Base-by-base conservation (phyloP, 2,888 invertebrate genomes). In the Mesoligia furuncula region DNA sequence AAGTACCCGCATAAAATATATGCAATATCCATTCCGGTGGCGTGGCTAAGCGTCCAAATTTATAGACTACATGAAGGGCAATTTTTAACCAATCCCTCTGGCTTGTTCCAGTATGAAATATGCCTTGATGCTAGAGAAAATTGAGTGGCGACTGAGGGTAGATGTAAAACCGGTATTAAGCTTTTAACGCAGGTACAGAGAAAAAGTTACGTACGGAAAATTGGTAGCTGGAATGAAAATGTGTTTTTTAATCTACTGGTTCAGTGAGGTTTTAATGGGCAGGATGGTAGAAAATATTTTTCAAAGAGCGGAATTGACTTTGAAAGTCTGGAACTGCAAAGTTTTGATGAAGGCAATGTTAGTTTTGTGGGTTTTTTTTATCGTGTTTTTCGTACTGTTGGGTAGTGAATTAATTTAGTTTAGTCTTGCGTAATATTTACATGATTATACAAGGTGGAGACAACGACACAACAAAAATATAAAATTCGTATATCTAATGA, bases 81-180 rank as follows among this genome's bases (percentile, higher is more conserved):
- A 95, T 95, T 95, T 95, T 95, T 94, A 94, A 92, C 92, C 93
- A 91, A 93, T 94, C 94, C 92, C 90, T 87, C 90, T 88, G 82
- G 90, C 94, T 92, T 94, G 94, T 94, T 92, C 89, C 80, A 45
- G 59, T 59, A 77, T 90, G 87, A 90, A 89, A 90, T 90, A 90
- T 90, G 82, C 84, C 83, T 73, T 81, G 81, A 83, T 88, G 83
- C 77, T 81, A 42, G 71, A 83, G 87, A 83, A 87, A 90, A 90
- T 90, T 90, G 87, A 86, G 86, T 86, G 87, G 77, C 78, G 82
- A 87, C 67, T 79, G 74, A 31, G 78, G 75, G 73, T 69, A 86
- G 73, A 89, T 79, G 83, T 79, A 79, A 89, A 81, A 80, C 72
- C 45, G 59, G 86, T 84, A 87, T 85, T 88, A 87, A 79, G 86